A percentile compares a stretch with the other conserved stretches of the same genome.
Conservation (phyloP, 1,140 invertebrate species). For the Halyomorpha halys region DNA sequence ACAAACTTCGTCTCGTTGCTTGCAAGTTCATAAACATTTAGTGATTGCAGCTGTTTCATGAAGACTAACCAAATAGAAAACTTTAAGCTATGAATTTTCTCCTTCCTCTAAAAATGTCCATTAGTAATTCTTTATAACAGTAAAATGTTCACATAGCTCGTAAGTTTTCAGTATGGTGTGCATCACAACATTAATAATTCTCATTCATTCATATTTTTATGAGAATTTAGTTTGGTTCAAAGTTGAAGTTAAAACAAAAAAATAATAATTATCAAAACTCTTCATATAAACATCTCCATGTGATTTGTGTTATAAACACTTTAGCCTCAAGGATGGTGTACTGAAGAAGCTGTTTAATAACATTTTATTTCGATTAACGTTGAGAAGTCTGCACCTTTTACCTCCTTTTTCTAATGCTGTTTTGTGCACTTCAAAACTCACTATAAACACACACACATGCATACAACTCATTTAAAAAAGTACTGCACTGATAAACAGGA, state of each 20-base stretch:
- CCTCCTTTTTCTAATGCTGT: constrained; percentile 14
- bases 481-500: constrained; percentile 5
- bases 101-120: constrained; percentile 26
- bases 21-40: constrained; percentile 28
- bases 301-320: constrained; percentile 20
- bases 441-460: constrained; percentile 7
- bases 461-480: constrained; percentile 5
- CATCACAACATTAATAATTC: constrained; percentile 8
- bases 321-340: constrained; percentile 24
- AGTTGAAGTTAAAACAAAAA: background rate
- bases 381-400: background rate
- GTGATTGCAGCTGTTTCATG: constrained; percentile 24
- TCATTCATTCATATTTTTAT: background rate
- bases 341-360: constrained; percentile 22
- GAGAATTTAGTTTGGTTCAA: background rate
- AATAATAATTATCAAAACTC: background rate
- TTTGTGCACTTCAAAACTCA: constrained; percentile 7
- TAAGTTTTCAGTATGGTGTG: constrained; percentile 8
- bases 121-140: constrained; percentile 24
- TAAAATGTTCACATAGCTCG: constrained; percentile 4
- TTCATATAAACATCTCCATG: constrained; percentile 1
- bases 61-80: constrained; percentile 28
- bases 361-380: constrained; percentile 1
- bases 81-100: constrained; percentile 28
- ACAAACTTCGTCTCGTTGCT: constrained; percentile 29